Conservation (phyloP, 2,888 invertebrate species). For the Lepidocyrtoides sp. region DNA sequence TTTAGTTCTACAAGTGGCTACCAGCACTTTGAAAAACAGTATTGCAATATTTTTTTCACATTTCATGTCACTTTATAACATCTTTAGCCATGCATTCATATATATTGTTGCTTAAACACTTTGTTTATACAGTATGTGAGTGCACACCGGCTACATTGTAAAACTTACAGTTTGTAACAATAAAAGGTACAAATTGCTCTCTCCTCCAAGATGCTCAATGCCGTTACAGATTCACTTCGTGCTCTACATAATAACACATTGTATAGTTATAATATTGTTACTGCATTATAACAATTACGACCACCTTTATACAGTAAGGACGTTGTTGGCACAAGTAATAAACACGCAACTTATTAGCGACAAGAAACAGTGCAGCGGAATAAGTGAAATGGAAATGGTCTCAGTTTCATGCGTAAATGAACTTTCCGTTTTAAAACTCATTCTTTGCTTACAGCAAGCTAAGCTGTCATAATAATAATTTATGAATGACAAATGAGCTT, state of each 20-base stretch:
- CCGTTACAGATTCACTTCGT: slow-evolving; percentile 51
- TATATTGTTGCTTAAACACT: not conserved
- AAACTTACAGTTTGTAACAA: not conserved
- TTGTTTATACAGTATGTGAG: slow-evolving; percentile 14
- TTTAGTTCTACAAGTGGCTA: not conserved
- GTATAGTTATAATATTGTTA: slow-evolving; percentile 4
- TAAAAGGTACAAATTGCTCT: slow-evolving; percentile 25
- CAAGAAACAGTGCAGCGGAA: slow-evolving; percentile 6
- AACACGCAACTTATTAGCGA: not conserved
- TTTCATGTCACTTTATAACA: not conserved
- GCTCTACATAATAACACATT: slow-evolving; percentile 45
- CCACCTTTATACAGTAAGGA: not conserved
- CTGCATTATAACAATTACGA: not conserved
- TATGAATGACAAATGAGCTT: not conserved
- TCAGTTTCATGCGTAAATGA: slow-evolving; percentile 75
- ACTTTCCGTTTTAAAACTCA: slow-evolving; percentile 17
- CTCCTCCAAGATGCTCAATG: not conserved
- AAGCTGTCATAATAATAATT: slow-evolving; percentile 21
- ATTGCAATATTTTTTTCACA: not conserved
- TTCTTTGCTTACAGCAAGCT: too few species aligned
- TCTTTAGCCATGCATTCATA: not conserved
- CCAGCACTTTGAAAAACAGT: not conserved
- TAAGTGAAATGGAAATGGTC: slow-evolving; percentile 68
- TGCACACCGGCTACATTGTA: not conserved
- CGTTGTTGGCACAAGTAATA: not conserved